phyloP scores from a whole-genome alignment of 2,888 invertebrate genomes.

The Pseudeuparius sepicola region DNA sequence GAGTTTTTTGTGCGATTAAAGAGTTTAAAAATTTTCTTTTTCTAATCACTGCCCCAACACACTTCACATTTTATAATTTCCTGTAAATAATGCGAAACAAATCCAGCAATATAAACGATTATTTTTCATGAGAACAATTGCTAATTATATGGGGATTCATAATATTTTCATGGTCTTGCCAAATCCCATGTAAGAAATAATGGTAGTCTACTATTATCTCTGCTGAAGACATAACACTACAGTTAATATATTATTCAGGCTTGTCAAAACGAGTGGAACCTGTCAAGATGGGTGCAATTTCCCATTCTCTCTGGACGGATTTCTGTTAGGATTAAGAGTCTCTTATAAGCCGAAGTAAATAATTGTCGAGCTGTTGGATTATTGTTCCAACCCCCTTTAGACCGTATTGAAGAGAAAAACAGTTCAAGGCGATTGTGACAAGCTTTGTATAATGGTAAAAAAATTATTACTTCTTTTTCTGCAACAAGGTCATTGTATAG shows the following conservation, averaged over 20 bases:
- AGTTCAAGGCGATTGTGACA: too few relatives aligned
- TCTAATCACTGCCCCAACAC: constrained; percentile 9
- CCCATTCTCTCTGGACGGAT: too few relatives aligned
- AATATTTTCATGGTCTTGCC: constrained; percentile 12
- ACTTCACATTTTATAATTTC: constrained; percentile 9
- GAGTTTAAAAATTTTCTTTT: constrained; percentile 14
- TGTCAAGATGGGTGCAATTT: too few relatives aligned
- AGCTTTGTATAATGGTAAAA: too few relatives aligned
- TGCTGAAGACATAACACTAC: background rate
- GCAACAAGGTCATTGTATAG: too few relatives aligned
- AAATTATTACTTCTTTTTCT: too few relatives aligned
- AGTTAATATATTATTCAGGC: constrained; percentile 8
- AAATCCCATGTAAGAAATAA: constrained; percentile 1
- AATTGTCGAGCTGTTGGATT: too few relatives aligned
- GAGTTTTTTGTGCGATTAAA: constrained; percentile 12
- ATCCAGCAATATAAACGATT: constrained; percentile 12
- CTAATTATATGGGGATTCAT: constrained; percentile 11
- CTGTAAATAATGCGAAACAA: constrained; percentile 6
- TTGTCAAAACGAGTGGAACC: background rate
- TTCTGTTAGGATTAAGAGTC: too few relatives aligned
- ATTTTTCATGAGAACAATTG: constrained; percentile 12
- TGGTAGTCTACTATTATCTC: constrained; percentile 3
- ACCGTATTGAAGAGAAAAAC: too few relatives aligned
- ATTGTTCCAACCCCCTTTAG: too few relatives aligned
- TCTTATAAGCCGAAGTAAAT: too few relatives aligned